Evolutionary conservation across 1,140 invertebrate genomes (phyloP).

Genomic region (Drosophila sechellia): DNA sequence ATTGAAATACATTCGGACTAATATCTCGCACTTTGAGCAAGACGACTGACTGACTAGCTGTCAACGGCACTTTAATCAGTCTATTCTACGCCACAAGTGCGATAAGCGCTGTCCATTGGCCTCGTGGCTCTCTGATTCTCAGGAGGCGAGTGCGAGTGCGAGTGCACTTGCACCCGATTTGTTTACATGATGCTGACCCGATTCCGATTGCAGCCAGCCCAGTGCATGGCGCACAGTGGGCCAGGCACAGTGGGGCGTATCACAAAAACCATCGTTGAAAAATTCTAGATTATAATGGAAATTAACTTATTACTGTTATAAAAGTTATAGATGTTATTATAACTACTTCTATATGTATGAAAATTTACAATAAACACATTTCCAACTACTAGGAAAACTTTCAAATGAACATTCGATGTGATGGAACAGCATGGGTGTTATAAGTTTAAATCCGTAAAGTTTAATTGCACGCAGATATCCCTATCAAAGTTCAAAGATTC

Average conservation of each 20-base stretch:
- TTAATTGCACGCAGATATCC: background rate
- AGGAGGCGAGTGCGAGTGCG: conserved; percentile 7
- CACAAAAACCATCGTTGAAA: background rate
- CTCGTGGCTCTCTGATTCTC: background rate
- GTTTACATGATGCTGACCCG: conserved; percentile 40
- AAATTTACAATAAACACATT: too few species aligned
- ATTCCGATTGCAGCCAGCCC: conserved; percentile 11
- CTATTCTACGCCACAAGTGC: conserved; percentile 28
- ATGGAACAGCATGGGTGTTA: background rate
- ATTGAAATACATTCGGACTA: conserved; percentile 39
- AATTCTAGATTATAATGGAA: background rate
- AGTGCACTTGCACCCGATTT: conserved; percentile 43
- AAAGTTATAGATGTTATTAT: too few species aligned
- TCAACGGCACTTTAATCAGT: conserved; percentile 48
- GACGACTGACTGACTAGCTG: conserved; percentile 48
- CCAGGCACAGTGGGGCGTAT: background rate
- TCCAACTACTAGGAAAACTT: background rate
- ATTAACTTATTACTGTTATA: too few species aligned
- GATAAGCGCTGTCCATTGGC: conserved; percentile 48
- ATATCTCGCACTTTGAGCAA: conserved; percentile 46
- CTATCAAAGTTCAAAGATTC: conserved; percentile 12
- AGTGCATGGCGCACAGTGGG: conserved; percentile 23
- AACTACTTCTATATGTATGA: too few species aligned
- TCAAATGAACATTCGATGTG: too few species aligned
- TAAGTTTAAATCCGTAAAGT: background rate